phyloP scores from a whole-genome alignment of 2,888 invertebrate genomes.

The Helobdella robusta region DNA sequence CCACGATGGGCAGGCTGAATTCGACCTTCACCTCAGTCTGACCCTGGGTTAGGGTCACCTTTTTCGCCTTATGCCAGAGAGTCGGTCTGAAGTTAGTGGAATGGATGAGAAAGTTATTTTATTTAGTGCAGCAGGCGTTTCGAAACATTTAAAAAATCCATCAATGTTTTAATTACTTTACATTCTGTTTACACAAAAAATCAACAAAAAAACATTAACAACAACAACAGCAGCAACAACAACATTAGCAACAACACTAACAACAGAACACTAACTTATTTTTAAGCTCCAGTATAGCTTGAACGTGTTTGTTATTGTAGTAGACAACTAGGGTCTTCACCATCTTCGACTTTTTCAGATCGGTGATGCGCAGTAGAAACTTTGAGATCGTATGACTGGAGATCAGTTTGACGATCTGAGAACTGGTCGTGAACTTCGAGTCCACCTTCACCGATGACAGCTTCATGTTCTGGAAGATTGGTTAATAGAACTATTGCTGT shows the following conservation, averaged over 20 bases:
- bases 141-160: too few species aligned
- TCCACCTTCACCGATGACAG: constrained; percentile 86
- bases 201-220: not conserved
- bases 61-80: constrained; percentile 93
- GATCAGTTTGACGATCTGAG: constrained; percentile 89
- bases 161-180: too few species aligned
- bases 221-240: not conserved
- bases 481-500: too few species aligned
- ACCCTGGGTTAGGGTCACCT: constrained; percentile 75
- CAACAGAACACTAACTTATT: constrained; percentile 65
- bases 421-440: constrained; percentile 93
- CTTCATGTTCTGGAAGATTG: constrained; percentile 64
- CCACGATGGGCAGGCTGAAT: constrained; percentile 89
- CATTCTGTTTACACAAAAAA: constrained; percentile 5
- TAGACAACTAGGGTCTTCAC: constrained; percentile 88
- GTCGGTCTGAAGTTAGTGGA: constrained; percentile 40
- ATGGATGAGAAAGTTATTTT: not conserved
- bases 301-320: constrained; percentile 84
- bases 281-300: constrained; percentile 91
- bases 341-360: constrained; percentile 93
- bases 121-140: not conserved
- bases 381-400: constrained; percentile 90
- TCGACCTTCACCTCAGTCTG: constrained; percentile 93
- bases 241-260: not conserved
- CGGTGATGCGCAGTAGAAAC: constrained; percentile 81